Evolutionary conservation across 2,888 invertebrate genomes (phyloP), one percentile per base, ranked within the genome.

Genomic region (Melanostoma mellinum): DNA sequence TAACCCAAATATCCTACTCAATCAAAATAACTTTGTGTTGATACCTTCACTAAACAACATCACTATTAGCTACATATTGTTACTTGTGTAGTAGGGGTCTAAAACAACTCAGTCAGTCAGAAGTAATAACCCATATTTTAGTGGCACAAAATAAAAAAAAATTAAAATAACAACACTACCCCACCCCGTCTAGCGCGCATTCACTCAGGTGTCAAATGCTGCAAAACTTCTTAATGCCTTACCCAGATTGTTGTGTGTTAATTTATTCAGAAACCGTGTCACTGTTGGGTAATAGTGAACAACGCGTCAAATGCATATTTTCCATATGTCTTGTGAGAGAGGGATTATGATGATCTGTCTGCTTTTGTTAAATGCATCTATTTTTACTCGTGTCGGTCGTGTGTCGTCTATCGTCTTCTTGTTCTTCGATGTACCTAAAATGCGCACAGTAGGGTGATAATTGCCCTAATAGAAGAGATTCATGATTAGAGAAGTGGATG

Each of bases 181-280:
- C 36, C 30, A 50, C 44, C 3, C 40, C 35, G 20, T 20, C 20
- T 20, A 20, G 20, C 20, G 32, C 46, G 56, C n/a, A 42, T 30
- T 81, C 71, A 30, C 48, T 81, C 67, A 81, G 81, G 81, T 81
- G 81, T 77, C 81, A 81, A 81, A 72, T 81, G 40, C 55, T 76
- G 53, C 42, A 38, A 69, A 67, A 48, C 50, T 32, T 38, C 73
- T 72, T 60, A 50, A 78, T 60, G 60, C 48, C 71, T 42, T 53
- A 44, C 56, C 63, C 53, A 67, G 42, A 48, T 68, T 55, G 67
- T 40, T 67, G 44, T 42, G 68, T 84, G 84, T 71, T 84, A 84
- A 84, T 84, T 84, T 84, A 84, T 84, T 84, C 75, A 67, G 42
- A 75, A 84, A 71, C 74, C 38, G 75, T 79, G 74, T 79, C 74